Percentiles rank a stretch among this genome's conserved stretches.
phyloP scores from a whole-genome alignment of 92 coral and sea anemone genomes.

The Palythoa heliodiscus region DNA sequence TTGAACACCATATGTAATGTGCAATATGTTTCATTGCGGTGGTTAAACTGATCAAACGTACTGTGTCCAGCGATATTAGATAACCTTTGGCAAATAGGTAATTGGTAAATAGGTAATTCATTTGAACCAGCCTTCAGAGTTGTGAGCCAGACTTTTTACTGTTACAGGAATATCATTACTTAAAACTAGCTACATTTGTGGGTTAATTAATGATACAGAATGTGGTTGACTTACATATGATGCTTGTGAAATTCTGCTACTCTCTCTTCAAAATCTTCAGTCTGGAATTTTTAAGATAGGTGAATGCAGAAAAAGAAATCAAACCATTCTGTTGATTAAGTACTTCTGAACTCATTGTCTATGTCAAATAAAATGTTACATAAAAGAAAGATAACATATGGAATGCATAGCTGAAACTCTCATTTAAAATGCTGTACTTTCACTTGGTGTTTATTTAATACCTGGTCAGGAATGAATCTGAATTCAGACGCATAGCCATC shows the following conservation, averaged over 20 bases:
- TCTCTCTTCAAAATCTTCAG: constrained; percentile 98
- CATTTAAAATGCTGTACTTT: neutral
- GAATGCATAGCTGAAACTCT: too few species aligned
- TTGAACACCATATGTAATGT: too few species aligned
- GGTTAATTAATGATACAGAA: neutral
- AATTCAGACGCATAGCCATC: constrained; percentile 92
- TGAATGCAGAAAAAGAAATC: neutral
- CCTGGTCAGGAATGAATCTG: constrained; percentile 95
- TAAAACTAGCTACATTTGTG: too few species aligned
- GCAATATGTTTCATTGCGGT: too few species aligned
- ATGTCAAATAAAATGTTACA: too few species aligned
- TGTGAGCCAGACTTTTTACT: neutral
- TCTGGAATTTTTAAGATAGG: constrained; percentile 50
- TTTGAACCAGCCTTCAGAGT: neutral
- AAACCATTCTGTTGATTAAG: neutral
- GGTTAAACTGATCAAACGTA: too few species aligned
- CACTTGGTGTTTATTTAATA: neutral
- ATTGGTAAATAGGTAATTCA: too few species aligned
- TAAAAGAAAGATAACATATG: too few species aligned
- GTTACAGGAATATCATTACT: neutral
- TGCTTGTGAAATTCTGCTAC: constrained; percentile 94
- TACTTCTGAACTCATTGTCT: neutral
- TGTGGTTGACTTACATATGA: constrained; percentile 72
- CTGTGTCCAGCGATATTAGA: too few species aligned
- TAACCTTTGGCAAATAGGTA: too few species aligned